A percentile compares a stretch with the other conserved stretches of the same genome.
These are phyloP conservation scores for Stomatorhinus ivindoensis DNA, from an alignment of 2,113 vertebrate species.

Conservation along the genomic window DNA sequence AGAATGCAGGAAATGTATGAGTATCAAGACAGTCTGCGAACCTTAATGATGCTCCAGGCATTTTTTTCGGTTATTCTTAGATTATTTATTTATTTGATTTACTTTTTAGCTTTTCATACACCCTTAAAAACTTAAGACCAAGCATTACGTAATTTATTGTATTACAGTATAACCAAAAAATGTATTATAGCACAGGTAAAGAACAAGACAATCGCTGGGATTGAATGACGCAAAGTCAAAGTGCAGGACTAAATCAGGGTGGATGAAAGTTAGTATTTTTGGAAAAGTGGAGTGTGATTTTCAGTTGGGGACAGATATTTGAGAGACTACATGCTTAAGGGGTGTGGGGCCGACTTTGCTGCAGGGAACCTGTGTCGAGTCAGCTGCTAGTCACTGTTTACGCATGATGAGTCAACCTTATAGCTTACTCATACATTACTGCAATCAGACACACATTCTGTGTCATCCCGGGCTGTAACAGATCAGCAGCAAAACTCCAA, in stretches of 20 bases:
- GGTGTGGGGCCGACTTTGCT: background rate
- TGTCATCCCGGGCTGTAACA: background rate
- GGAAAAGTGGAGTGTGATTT: background rate
- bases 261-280: background rate
- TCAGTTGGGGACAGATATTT: background rate
- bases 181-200: background rate
- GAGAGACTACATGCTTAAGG: background rate
- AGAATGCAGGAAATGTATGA: background rate
- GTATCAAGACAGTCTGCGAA: background rate
- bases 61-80: background rate
- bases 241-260: background rate
- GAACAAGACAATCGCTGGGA: background rate
- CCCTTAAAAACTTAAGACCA: background rate
- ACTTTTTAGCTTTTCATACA: background rate
- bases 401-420: slow-evolving; percentile 9
- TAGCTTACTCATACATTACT: background rate
- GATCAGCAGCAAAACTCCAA: background rate
- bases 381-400: slow-evolving; percentile 28
- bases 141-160: background rate
- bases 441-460: background rate
- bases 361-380: background rate
- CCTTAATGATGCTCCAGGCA: background rate
- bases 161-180: background rate
- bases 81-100: background rate
- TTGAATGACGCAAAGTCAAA: background rate